These are phyloP conservation scores for Encarsia formosa DNA, from an alignment of 2,888 invertebrate species.

Conservation along the genomic window DNA sequence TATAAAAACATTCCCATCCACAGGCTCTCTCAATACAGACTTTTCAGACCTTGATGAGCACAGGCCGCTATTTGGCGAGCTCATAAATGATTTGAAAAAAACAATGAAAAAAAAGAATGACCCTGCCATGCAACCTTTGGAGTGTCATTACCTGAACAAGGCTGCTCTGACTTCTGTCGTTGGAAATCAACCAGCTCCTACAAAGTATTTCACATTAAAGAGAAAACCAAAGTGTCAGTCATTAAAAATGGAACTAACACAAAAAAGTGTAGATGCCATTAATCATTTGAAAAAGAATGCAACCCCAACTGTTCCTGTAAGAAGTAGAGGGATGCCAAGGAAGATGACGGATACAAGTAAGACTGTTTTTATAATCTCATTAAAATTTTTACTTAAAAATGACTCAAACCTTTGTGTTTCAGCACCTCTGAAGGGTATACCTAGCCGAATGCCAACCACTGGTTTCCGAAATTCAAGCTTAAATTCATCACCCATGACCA, in stretches of 20 bases:
- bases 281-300: conserved; percentile 84
- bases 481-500: conserved; percentile 52
- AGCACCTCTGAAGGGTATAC: conserved; percentile 91
- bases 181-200: conserved; percentile 75
- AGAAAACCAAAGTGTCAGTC: conserved; percentile 93
- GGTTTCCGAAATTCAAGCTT: conserved; percentile 60
- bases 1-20: conserved; percentile 87
- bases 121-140: conserved; percentile 83
- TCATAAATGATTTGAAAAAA: conserved; percentile 79
- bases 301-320: conserved; percentile 75
- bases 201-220: conserved; percentile 89
- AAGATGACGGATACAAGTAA: conserved; percentile 95
- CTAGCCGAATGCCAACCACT: conserved; percentile 70
- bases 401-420: no score
- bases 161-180: conserved; percentile 85
- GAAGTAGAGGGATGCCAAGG: conserved; percentile 70
- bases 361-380: conserved; percentile 34
- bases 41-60: conserved; percentile 86
- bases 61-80: conserved; percentile 82
- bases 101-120: conserved; percentile 81
- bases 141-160: conserved; percentile 95
- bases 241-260: conserved; percentile 80
- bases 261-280: conserved; percentile 87
- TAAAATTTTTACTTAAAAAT: no score
- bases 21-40: conserved; percentile 85